Conservation (phyloP, 1,140 invertebrate genomes). For the Musca domestica region DNA sequence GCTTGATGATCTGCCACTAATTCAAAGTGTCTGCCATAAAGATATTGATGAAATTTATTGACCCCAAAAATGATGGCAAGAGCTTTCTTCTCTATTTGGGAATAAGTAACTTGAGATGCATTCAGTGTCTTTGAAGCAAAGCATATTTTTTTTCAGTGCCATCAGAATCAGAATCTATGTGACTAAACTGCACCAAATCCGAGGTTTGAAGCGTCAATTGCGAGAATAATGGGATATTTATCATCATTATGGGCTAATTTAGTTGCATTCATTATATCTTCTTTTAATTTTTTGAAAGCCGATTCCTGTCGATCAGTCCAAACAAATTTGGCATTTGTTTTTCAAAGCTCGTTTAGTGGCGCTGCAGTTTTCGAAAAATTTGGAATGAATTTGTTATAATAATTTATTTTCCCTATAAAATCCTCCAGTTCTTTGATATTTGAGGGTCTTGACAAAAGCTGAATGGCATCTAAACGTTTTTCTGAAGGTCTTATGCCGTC, state of each 20-base stretch:
- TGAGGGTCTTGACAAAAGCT: not conserved
- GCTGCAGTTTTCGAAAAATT: no score
- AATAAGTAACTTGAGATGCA: constrained; percentile 6
- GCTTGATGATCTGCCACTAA: constrained; percentile 9
- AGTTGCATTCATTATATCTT: no score
- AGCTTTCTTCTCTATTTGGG: no score
- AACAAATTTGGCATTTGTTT: not conserved
- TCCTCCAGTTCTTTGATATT: not conserved
- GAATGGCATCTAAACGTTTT: no score
- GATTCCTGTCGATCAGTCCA: no score
- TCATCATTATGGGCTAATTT: constrained; percentile 6
- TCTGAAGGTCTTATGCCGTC: no score
- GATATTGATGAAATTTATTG: constrained; percentile 13
- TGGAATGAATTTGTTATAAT: constrained; percentile 9
- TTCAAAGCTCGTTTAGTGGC: not conserved
- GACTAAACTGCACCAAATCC: constrained; percentile 56
- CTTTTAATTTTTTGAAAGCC: no score
- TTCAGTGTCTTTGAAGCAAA: constrained; percentile 39
- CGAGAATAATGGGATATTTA: not conserved
- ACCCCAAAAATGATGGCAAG: constrained; percentile 9
- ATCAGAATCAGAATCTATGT: constrained; percentile 50
- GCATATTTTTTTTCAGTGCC: constrained; percentile 40
- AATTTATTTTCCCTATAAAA: constrained; percentile 14
- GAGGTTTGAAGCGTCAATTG: not conserved
- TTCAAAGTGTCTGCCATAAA: not conserved